Evolutionary conservation across 2,888 invertebrate genomes (phyloP), one percentile per base, ranked within the genome.

Genomic region (Scaptomyza caliginosa): DNA sequence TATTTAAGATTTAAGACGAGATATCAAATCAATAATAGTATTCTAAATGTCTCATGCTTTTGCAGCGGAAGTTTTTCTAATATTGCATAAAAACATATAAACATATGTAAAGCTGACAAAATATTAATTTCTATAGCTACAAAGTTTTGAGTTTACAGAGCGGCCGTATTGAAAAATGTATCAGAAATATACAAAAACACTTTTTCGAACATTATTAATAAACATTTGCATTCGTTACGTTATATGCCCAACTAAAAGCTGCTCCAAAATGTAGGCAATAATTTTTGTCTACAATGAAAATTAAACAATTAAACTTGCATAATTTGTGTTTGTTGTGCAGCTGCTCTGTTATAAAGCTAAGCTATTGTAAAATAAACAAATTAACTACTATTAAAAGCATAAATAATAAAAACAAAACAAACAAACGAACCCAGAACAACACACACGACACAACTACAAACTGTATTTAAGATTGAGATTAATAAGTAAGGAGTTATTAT

Each of bases 401-500:
- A 72, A 55, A 58, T 51, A 63, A 40, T 26, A 60, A 42, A 16
- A 56, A 52, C 39, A 57, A 23, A 23, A 67, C n/a, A 49, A 26
- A 38, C 10, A 55, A 13, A 43, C n/a, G n/a, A n/a, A n/a, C n/a
- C n/a, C n/a, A n/a, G n/a, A n/a, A n/a, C n/a, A 16, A 58, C 28
- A 42, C 32, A 32, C 13, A 7, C 6, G n/a, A 32, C 32, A 13
- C 48, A 32, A 38, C 24, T 49, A 39, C 3, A 39, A 60, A 57
- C 60, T 83, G 51, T 66, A 64, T 62, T 75, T 83, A 81, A 80
- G 80, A 80, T 80, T 80, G 63, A 85, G 65, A 55, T 66, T 65
- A 73, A 56, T 67, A 74, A 74, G 67, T 83, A 84, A 84, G 84
- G 78, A 79, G 74, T 84, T 84, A 84, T 74, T 63, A 84, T 77